A percentile compares a stretch with the other conserved stretches of the same genome.
phyloP scores from a whole-genome alignment of 2,888 invertebrate species.

The Drepanosiphum platanoidis region DNA sequence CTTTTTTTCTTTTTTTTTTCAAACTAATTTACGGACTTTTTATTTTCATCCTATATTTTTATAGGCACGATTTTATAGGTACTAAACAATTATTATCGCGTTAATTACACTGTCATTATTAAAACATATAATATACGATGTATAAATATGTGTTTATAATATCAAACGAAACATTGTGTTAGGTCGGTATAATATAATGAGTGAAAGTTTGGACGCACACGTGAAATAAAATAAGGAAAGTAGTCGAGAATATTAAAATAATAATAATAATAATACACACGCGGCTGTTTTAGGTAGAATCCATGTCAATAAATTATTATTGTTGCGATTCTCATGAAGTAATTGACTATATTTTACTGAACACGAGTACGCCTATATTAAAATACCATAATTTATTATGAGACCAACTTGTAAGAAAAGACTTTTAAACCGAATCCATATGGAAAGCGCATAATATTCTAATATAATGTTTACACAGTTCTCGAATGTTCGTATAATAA shows the following conservation, averaged over 20 bases:
- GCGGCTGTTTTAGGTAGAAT: background rate
- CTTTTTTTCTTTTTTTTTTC: background rate
- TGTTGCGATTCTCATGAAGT: no score
- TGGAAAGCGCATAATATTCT: no score
- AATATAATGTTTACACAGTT: no score
- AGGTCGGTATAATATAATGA: background rate
- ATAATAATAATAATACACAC: conserved; percentile 33
- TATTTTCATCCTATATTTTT: background rate
- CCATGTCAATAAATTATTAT: conserved; percentile 14
- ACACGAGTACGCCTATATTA: no score
- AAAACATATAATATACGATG: background rate
- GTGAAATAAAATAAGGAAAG: conserved; percentile 34
- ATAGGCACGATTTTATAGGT: no score
- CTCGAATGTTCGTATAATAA: no score
- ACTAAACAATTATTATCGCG: background rate
- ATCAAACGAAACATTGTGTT: background rate
- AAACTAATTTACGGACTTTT: background rate
- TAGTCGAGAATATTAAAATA: conserved; percentile 36
- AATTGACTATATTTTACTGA: no score
- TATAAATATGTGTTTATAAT: background rate
- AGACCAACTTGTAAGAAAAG: no score
- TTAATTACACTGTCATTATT: background rate
- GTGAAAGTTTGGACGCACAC: conserved; percentile 21
- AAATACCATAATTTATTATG: no score
- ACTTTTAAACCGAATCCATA: no score